Evolutionary conservation across 2,888 invertebrate species (phyloP).

Genomic region (Chironomus riparius): DNA sequence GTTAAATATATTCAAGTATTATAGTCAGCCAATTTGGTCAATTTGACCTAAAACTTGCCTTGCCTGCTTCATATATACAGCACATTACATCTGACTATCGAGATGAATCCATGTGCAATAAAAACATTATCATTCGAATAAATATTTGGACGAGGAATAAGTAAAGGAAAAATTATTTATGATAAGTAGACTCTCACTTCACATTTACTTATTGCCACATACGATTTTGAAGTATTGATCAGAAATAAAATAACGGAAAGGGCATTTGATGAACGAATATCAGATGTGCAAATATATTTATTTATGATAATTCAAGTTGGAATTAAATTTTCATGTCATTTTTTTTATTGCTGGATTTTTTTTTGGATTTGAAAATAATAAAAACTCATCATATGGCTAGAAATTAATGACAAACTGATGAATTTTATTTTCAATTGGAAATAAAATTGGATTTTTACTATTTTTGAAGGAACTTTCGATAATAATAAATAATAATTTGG

Average conservation of each 20-base stretch:
- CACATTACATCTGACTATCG: not conserved
- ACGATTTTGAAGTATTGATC: not conserved
- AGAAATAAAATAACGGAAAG: not conserved
- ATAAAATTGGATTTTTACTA: too few species aligned
- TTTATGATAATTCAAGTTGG: constrained; percentile 20
- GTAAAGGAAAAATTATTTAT: constrained; percentile 15
- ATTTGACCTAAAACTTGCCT: constrained; percentile 12
- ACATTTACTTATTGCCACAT: not conserved
- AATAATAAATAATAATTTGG: too few species aligned
- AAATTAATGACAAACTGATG: too few species aligned
- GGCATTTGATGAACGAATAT: not conserved
- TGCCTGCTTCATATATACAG: not conserved
- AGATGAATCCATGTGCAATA: constrained; percentile 25
- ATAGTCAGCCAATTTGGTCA: constrained; percentile 26
- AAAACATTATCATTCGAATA: constrained; percentile 2
- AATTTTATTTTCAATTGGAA: too few species aligned
- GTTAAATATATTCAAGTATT: not conserved
- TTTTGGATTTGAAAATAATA: too few species aligned
- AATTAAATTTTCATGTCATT: not conserved
- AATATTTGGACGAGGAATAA: not conserved
- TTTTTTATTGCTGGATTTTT: too few species aligned
- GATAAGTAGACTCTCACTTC: constrained; percentile 8
- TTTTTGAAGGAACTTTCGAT: too few species aligned
- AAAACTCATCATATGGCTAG: too few species aligned
- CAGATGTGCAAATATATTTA: constrained; percentile 27